Percentiles rank a stretch among this genome's conserved stretches.
These are phyloP conservation scores for Lutjanus argentimaculatus DNA, from an alignment of 2,797 vertebrate genomes.

Conservation along the genomic window DNA sequence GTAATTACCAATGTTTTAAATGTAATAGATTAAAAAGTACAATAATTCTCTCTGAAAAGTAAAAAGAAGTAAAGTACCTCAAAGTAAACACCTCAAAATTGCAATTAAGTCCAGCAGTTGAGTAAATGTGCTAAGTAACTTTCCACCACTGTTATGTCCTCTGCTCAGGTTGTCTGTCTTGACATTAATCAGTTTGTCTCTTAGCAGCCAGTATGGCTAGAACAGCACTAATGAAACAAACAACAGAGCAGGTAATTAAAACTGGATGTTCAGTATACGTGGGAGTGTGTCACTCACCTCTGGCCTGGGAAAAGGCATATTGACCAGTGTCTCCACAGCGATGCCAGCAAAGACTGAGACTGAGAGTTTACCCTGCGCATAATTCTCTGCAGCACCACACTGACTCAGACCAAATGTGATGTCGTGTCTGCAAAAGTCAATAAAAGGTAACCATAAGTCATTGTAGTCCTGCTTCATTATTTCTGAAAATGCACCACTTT, in stretches of 20 bases:
- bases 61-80: too few species aligned
- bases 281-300: not conserved
- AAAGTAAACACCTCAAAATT: not conserved
- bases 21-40: not conserved
- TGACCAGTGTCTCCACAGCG: not conserved
- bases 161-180: not conserved
- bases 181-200: not conserved
- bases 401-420: not conserved
- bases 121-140: not conserved
- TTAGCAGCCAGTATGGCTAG: not conserved
- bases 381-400: not conserved
- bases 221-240: not conserved
- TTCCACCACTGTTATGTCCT: not conserved
- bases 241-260: not conserved
- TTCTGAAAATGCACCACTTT: not conserved
- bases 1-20: not conserved
- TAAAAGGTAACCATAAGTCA: not conserved
- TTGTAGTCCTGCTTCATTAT: not conserved
- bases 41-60: not conserved
- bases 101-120: not conserved
- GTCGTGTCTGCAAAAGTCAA: not conserved
- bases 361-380: not conserved
- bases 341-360: not conserved
- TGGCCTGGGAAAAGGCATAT: not conserved
- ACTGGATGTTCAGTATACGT: not conserved